Percentiles rank a stretch among this genome's conserved stretches.
Conservation (phyloP, 2,797 vertebrate species). For the Tapera naevia region DNA sequence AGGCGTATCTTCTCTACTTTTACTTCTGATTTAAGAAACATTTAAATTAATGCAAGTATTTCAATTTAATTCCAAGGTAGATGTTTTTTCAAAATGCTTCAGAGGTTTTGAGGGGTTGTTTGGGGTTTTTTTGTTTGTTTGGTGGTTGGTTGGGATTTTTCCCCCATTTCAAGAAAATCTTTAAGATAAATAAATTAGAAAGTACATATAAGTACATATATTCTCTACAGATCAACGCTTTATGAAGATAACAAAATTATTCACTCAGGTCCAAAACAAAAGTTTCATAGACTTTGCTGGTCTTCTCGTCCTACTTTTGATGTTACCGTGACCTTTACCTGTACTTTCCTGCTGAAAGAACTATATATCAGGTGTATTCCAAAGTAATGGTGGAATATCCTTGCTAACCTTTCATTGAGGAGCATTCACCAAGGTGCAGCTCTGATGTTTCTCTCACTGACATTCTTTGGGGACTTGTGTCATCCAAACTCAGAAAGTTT, state of each 20-base stretch:
- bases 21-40: neutral
- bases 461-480: rapidly evolving
- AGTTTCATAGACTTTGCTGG: neutral
- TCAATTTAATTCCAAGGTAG: neutral
- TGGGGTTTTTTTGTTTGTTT: too few species aligned
- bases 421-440: neutral
- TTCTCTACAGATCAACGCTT: neutral
- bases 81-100: too few species aligned
- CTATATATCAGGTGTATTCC: neutral
- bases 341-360: neutral
- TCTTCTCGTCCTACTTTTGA: neutral
- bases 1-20: neutral
- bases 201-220: neutral
- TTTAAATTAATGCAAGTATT: neutral
- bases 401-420: neutral
- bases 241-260: neutral
- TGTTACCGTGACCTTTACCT: neutral
- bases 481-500: neutral
- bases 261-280: neutral
- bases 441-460: too few species aligned
- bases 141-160: neutral
- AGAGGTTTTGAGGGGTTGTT: too few species aligned
- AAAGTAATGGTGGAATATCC: neutral
- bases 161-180: neutral
- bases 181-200: neutral